Evolutionary conservation across 1,140 invertebrate species (phyloP).

Genomic region (Ditylenchus dipsaci): DNA sequence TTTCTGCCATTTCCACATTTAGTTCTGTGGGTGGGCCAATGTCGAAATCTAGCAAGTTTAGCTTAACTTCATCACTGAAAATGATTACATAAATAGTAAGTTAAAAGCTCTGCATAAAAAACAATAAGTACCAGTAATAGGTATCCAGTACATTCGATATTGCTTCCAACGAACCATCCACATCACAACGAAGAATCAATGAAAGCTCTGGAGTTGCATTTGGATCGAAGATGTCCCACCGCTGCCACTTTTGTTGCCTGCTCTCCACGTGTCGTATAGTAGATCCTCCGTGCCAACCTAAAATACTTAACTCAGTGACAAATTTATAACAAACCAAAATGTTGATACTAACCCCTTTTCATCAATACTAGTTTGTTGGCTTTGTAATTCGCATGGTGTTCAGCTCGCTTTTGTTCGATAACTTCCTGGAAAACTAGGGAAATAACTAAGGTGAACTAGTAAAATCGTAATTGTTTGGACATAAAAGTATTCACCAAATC

Average conservation of each 20-base stretch:
- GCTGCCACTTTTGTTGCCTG: neutral
- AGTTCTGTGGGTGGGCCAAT: constrained; percentile 77
- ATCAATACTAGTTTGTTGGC: too few relatives aligned
- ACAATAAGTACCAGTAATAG: constrained; percentile 68
- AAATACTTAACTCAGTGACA: too few relatives aligned
- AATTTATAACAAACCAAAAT: too few relatives aligned
- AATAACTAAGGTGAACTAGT: neutral
- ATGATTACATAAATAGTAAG: too few relatives aligned
- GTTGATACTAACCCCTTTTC: too few relatives aligned
- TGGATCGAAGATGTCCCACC: neutral
- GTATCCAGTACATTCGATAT: constrained; percentile 84
- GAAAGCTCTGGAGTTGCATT: neutral
- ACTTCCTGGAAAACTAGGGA: constrained; percentile 50
- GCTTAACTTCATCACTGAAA: constrained; percentile 67
- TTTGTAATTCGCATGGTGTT: constrained; percentile 60
- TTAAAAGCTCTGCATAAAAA: too few relatives aligned
- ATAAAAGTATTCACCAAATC: constrained; percentile 36
- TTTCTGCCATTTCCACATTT: constrained; percentile 78
- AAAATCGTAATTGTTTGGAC: neutral
- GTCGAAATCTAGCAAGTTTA: constrained; percentile 82
- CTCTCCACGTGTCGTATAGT: neutral
- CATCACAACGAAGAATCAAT: constrained; percentile 64
- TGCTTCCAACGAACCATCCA: constrained; percentile 76
- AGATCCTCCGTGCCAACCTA: neutral
- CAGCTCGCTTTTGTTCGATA: constrained; percentile 69